A percentile compares a stretch with the other conserved stretches of the same genome.
Evolutionary conservation across 2,888 invertebrate species (phyloP).

Genomic region (Cryptocheilus praepositus): DNA sequence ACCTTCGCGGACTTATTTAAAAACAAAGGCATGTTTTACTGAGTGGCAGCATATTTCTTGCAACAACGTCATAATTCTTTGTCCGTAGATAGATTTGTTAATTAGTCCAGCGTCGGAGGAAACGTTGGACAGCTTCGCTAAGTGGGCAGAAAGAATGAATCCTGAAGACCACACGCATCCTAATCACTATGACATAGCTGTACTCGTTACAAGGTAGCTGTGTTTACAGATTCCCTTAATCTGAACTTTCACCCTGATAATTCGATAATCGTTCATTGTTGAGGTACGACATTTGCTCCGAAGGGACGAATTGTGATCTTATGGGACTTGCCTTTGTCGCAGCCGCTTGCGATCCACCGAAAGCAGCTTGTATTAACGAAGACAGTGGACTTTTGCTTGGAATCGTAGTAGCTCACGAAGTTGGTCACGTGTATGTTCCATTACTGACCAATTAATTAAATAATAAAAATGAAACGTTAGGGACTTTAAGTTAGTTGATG

Average conservation of each 20-base stretch:
- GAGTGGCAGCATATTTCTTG: no score
- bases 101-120: conserved; percentile 77
- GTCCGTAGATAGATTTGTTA: conserved; percentile 73
- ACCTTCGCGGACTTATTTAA: no score
- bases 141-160: conserved; percentile 82
- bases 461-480: no score
- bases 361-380: conserved; percentile 93
- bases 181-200: conserved; percentile 91
- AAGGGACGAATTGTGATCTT: conserved; percentile 78
- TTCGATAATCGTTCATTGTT: conserved; percentile 57
- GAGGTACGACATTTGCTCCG: conserved; percentile 63
- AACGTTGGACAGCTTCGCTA: conserved; percentile 80
- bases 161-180: conserved; percentile 85
- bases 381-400: conserved; percentile 93
- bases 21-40: no score
- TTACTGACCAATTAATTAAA: no score
- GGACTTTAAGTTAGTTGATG: no score
- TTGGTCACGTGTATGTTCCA: conserved; percentile 90
- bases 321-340: conserved; percentile 92
- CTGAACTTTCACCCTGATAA: no score
- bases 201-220: conserved; percentile 87
- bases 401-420: conserved; percentile 92
- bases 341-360: conserved; percentile 90
- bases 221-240: no score
- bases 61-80: no score